These are phyloP conservation scores for Carposina sasakii DNA, from an alignment of 1,140 invertebrate genomes.

Conservation along the genomic window DNA sequence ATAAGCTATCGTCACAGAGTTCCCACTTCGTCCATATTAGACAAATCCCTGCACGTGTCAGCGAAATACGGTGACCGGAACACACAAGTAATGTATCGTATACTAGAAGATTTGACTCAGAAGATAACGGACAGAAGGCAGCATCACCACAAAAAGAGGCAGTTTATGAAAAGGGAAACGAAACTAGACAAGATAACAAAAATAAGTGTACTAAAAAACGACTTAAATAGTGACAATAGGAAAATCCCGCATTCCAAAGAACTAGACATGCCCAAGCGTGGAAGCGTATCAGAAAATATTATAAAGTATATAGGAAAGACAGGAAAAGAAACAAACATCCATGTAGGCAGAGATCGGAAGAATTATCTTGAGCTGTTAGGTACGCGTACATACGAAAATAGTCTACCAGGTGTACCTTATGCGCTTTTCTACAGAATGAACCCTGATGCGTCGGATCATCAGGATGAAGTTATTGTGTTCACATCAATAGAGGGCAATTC, in stretches of 20 bases:
- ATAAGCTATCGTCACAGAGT: slow-evolving; percentile 12
- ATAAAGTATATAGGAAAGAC: slow-evolving; percentile 28
- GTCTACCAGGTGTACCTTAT: slow-evolving; percentile 37
- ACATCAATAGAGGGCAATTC: slow-evolving; percentile 16
- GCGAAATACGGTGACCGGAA: slow-evolving; percentile 22
- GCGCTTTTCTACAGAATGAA: slow-evolving; percentile 44
- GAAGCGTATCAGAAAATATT: slow-evolving; percentile 13
- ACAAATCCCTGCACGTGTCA: slow-evolving; percentile 27
- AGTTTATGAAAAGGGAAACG: too few relatives aligned
- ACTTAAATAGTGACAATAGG: too few relatives aligned
- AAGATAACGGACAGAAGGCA: slow-evolving; percentile 2
- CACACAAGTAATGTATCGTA: slow-evolving; percentile 13
- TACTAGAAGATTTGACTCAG: slow-evolving; percentile 21
- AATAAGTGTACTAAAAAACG: slow-evolving; percentile 17
- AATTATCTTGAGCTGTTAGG: too few relatives aligned
- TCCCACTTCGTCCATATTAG: slow-evolving; percentile 14
- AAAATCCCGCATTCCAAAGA: too few relatives aligned
- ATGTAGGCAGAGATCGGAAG: too few relatives aligned
- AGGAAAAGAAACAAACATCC: slow-evolving; percentile 10
- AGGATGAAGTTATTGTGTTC: slow-evolving; percentile 15
- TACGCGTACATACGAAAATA: too few relatives aligned
- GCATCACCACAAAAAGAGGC: background rate
- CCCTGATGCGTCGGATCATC: slow-evolving; percentile 24
- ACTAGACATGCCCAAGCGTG: too few relatives aligned
- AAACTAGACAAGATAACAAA: slow-evolving; percentile 11